Base-by-base conservation (phyloP, 92 coral and sea anemone species). In the Phenganax subtilis region DNA sequence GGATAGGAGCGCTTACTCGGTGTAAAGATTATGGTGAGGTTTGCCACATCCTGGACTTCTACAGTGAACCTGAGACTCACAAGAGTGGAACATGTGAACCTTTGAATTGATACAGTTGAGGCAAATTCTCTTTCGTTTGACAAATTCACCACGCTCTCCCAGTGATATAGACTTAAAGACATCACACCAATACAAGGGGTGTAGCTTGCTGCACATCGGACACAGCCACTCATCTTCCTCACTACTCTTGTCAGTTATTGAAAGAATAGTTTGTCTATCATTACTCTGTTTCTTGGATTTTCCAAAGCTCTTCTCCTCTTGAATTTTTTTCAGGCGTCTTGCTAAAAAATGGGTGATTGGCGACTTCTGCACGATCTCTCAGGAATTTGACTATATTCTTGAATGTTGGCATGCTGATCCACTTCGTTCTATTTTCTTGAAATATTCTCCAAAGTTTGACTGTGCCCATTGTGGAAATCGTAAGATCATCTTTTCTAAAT, bases 311-410 rank as follows among this genome's bases (percentile, higher is more conserved):
- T 77, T 77, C 30, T 77, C 67, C 25, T 16, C 25, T 55, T 15
- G 72, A 47, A 57, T 85, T 8, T 55, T 12, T 86, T 16, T 68
- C 29, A 51, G 81, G 57, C 7, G 86, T 56, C 67, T 81, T 72
- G 9, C 87, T 83, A 64, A 87, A 87, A 83, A 89, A 87, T 0
- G 89, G 88, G 55, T 89, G 92, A 66, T 89, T 89, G 25, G 86
- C 89, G 44, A 86, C 86, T 61, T 86, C 85, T 12, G 91, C 91
- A 54, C 85, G 82, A 66, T 84, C 87, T 51, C 78, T 84, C 56
- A 89, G 82, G 81, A 89, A 89, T 9, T 78, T 75, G 9, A 87
- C 89, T 15, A 81, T 76, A 74, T 89, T 84, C 37, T 84, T 78
- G 51, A 89, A 89, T 28, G 83, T 74, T 0, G 89, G 86, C 89